Base-by-base conservation (phyloP, 37 sponge, comb jelly and placozoan species). In the Beroe ovata region DNA sequence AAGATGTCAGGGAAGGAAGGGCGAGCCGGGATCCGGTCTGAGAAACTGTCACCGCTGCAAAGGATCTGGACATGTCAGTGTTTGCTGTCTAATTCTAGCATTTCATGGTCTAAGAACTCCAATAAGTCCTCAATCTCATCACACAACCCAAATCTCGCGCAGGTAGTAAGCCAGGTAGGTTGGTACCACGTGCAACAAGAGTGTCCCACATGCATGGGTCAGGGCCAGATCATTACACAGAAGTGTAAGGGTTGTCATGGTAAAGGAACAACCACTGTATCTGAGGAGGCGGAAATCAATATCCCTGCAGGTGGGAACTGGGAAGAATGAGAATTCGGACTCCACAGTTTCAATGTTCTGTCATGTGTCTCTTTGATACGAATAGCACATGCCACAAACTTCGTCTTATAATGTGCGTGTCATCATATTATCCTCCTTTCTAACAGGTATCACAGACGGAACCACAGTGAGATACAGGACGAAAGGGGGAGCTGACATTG, bases 131-230 rank as follows among this genome's bases (percentile, higher is more conserved):
- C 59, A 58, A 58, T 58, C 18, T 18, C 59, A n/a, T n/a, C n/a
- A n/a, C n/a, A 63, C 25, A 23, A 23, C 8, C 21, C 64, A 63
- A 14, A 71, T 2, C 29, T 36, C 29, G 54, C 84, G 2, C 54
- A 77, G 41, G 84, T 77, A n/a, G 84, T 77, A 23, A 77, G 54
- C 41, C 84, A 77, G 84, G 54, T 77, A 19, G 84, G 84, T 77
- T 77, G 84, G 84, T 77, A 77, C 54, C 84, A 77, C 84, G 84
- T 77, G 25, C 84, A 77, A 25, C 84, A 77, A 20, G 84, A 77
- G 38, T 77, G 84, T 77, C 84, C 84, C 23, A 42, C 84, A 1
- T 77, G 84, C 28, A 39, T 32, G 36, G 84, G 84, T 4, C 47
- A 77, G 84, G 84, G 84, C 11, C 84, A 77, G 84, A 77, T 77